Evolutionary conservation across 2,797 vertebrate genomes (phyloP).

Genomic region (Sebastes baramenuke): DNA sequence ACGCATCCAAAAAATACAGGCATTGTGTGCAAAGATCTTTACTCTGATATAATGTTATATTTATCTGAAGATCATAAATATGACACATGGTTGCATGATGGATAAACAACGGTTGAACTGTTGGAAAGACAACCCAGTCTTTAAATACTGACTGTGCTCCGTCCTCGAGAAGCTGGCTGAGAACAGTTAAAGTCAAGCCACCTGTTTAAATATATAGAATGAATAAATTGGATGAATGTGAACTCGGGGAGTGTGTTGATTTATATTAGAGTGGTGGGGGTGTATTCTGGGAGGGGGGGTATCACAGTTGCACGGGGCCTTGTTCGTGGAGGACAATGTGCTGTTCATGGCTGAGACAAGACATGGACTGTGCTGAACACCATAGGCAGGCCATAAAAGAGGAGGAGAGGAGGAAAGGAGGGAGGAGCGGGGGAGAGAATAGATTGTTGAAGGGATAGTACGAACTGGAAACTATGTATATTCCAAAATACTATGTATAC

Average conservation of each 20-base stretch:
- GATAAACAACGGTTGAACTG: neutral
- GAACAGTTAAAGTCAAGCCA: constrained; percentile 52
- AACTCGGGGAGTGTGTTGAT: constrained; percentile 63
- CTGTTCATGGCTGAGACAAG: constrained; percentile 76
- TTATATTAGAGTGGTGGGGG: constrained; percentile 51
- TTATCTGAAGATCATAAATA: neutral
- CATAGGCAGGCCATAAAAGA: constrained; percentile 61
- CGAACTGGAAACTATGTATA: constrained; percentile 17
- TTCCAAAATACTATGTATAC: constrained; percentile 14
- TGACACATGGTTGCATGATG: neutral
- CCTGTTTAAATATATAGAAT: constrained; percentile 74
- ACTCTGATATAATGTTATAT: neutral
- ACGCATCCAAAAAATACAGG: neutral
- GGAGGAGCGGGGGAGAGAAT: constrained; percentile 1
- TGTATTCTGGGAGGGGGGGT: constrained; percentile 5
- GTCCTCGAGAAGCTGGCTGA: constrained; percentile 39
- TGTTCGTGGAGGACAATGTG: constrained; percentile 69
- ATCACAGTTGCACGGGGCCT: constrained; percentile 53
- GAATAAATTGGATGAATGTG: constrained; percentile 64
- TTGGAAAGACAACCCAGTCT: neutral
- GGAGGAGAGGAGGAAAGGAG: constrained; percentile 26
- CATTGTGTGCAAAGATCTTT: neutral
- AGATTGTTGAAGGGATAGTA: constrained; percentile 15
- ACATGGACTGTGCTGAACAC: constrained; percentile 62
- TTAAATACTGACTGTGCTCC: constrained; percentile 11